These are phyloP conservation scores for Xylophagus ater DNA, from an alignment of 2,888 invertebrate species.

Conservation along the genomic window DNA sequence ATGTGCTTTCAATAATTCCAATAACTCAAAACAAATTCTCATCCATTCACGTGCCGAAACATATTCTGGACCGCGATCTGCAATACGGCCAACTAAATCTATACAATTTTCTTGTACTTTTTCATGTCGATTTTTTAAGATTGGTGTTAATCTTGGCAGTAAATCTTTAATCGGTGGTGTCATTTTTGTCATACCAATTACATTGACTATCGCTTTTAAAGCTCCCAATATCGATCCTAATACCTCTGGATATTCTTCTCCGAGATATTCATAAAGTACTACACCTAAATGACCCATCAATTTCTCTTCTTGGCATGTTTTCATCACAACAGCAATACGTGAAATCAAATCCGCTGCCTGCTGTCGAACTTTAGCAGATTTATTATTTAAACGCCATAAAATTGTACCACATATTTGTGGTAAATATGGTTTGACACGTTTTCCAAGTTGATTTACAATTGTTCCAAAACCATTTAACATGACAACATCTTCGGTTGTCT, in stretches of 20 bases:
- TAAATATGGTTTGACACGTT: conserved; percentile 94
- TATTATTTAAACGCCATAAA: conserved; percentile 98
- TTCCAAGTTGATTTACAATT: conserved; percentile 94
- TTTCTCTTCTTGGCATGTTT: conserved; percentile 99
- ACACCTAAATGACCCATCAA: conserved; percentile 99
- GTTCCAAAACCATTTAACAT: conserved; percentile 99
- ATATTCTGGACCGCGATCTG: conserved; percentile 96
- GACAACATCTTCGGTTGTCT: conserved; percentile 98
- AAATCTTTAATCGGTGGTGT: conserved; percentile 99
- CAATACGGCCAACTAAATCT: conserved; percentile 96
- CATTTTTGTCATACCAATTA: conserved; percentile 99
- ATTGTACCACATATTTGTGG: conserved; percentile 99
- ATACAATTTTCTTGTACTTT: conserved; percentile 99
- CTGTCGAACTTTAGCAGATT: conserved; percentile 97
- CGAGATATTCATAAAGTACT: conserved; percentile 96
- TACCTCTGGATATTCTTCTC: conserved; percentile 99
- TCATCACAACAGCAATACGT: conserved; percentile 97
- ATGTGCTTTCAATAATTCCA: conserved; percentile 95
- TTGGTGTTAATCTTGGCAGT: conserved; percentile 90
- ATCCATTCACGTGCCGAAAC: conserved; percentile 99
- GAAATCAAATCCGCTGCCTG: conserved; percentile 99
- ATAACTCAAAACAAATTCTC: conserved; percentile 96
- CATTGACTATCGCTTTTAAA: conserved; percentile 97
- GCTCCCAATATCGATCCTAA: conserved; percentile 96
- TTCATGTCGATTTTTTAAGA: conserved; percentile 92